Base-by-base conservation (phyloP, 2,113 vertebrate species). In the Megaceryle torquata region DNA sequence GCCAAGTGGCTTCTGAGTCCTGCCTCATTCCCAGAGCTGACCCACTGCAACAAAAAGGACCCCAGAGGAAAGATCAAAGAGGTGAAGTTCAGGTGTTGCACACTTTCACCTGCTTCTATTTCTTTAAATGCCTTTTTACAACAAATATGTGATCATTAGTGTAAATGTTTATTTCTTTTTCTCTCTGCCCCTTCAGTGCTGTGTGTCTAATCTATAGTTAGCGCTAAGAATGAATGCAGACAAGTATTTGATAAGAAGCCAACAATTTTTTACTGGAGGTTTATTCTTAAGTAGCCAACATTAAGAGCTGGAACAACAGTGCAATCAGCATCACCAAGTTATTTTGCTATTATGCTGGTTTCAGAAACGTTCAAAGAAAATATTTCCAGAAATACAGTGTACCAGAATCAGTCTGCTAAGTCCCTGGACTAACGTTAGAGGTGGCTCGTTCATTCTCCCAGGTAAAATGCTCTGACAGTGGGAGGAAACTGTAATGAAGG, bases 1-100 rank as follows among this genome's bases (percentile, higher is more conserved):
- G 97, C 98, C 98, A 98, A 97, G 85, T 64, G 79, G 93, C 96
- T 98, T 97, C 94, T 92, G 89, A 98, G 97, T 97, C 95, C 97
- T 96, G 41, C 83, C 80, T 96, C 95, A 93, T 91, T 89, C 88
- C 97, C 96, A 86, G 71, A 76, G 95, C 94, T 92, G 93, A 93
- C 86, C 94, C 96, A 94, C 83, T 70, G 94, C 97, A 97, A 95
- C 92, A 96, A 96, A 97, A 95, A 85, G 96, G 83, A 87, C 88
- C 86, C 82, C 35, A 78, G 74, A 74, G 59, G 67, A 88, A 85
- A 68, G 94, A 96, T 88, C 74, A 77, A 92, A 92, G 79, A 84
- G 18, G 67, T 63, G 72, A 69, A 88, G 77, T 79, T 89, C 92
- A 82, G 91, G 65, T 88, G 89, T 86, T 70, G 28, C 64, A 79